phyloP scores from a whole-genome alignment of 30 jellyfish, hydroid and myxozoan species.

The Cassiopea xamachana region DNA sequence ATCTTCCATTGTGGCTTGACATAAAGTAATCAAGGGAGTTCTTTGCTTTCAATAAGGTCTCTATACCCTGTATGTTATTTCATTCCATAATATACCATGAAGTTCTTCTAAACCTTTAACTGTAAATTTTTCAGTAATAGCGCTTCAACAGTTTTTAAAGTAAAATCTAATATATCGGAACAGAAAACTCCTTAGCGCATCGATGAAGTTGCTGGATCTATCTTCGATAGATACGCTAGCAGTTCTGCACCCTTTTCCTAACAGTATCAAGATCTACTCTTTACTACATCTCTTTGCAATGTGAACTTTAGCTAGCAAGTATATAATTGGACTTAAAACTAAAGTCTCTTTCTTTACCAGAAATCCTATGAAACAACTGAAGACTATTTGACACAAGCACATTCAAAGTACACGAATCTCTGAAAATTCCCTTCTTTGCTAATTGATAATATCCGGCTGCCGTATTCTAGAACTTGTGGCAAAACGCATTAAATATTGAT shows the following conservation, averaged over 20 bases:
- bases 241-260: too few relatives aligned
- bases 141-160: too few relatives aligned
- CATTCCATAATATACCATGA: not conserved
- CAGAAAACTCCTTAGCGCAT: too few relatives aligned
- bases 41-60: not conserved
- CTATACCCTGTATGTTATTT: not conserved
- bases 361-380: not conserved
- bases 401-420: not conserved
- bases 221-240: too few relatives aligned
- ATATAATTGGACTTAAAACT: not conserved
- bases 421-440: not conserved
- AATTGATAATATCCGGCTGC: not conserved
- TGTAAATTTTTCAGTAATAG: not conserved
- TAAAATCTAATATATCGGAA: too few relatives aligned
- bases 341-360: not conserved
- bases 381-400: not conserved
- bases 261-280: too few relatives aligned
- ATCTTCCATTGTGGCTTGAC: constrained; percentile 30
- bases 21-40: not conserved
- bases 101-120: not conserved
- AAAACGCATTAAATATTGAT: constrained; percentile 5
- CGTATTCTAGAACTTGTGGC: constrained; percentile 13
- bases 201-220: too few relatives aligned
- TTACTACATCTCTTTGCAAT: not conserved
- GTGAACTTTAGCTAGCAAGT: not conserved